Percentiles rank a stretch among this genome's conserved stretches.
Conservation (phyloP, 2,797 vertebrate genomes). For the Cossypha polioptera region DNA sequence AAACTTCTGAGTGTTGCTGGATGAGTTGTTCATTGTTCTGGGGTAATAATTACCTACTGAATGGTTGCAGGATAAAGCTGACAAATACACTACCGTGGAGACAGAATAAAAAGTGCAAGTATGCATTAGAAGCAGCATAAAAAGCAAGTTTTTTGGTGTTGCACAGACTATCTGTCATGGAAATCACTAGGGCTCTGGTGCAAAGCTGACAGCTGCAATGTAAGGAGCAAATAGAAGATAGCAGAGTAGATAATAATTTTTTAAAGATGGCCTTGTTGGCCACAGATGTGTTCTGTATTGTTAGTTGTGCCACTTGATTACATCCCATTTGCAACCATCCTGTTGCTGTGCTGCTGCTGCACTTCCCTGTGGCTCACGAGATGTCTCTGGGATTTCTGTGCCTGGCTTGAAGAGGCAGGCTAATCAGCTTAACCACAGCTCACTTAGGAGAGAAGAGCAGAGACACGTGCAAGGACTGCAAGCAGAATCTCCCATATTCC, state of each 20-base stretch:
- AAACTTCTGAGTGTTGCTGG: not conserved
- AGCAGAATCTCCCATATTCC: not conserved
- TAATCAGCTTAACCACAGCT: not conserved
- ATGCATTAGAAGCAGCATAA: not conserved
- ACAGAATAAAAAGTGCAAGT: not conserved
- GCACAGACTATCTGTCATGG: not conserved
- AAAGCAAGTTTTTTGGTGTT: conserved; percentile 12
- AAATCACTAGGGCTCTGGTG: not conserved
- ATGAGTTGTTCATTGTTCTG: conserved; percentile 11
- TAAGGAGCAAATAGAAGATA: conserved; percentile 1
- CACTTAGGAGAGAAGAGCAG: not conserved
- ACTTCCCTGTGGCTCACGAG: not conserved
- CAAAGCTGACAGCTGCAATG: not conserved
- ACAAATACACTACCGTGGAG: not conserved
- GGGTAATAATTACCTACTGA: conserved; percentile 16
- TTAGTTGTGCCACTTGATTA: not conserved
- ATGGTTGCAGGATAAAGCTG: not conserved
- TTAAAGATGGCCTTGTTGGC: not conserved
- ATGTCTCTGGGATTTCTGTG: not conserved
- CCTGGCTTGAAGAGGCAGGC: not conserved
- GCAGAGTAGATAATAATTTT: not conserved
- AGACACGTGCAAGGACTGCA: not conserved
- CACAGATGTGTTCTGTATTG: not conserved
- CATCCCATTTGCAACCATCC: not conserved
- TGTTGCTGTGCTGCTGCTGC: not conserved